Evolutionary conservation across 2,888 invertebrate genomes (phyloP).

Genomic region (Pediacus dermestoides): DNA sequence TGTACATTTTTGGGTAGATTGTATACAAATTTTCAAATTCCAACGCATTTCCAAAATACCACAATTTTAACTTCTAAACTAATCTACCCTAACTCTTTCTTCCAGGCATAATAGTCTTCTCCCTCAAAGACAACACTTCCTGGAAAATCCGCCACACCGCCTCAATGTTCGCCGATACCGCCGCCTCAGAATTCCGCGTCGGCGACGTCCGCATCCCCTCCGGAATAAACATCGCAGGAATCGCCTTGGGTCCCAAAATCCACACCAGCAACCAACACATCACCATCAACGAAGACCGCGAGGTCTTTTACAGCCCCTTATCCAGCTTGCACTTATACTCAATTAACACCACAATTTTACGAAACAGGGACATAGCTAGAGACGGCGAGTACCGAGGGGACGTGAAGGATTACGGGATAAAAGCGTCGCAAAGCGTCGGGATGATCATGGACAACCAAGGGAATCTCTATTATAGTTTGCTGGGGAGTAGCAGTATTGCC

Average conservation of each 20-base stretch:
- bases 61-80: not conserved
- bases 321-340: constrained; percentile 67
- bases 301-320: constrained; percentile 66
- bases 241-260: constrained; percentile 62
- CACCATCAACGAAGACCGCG: constrained; percentile 41
- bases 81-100: constrained; percentile 15
- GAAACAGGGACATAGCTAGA: constrained; percentile 52
- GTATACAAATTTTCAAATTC: too few species aligned
- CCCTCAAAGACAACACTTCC: constrained; percentile 59
- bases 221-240: constrained; percentile 65
- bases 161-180: constrained; percentile 61
- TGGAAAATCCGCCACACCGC: constrained; percentile 67
- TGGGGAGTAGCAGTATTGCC: constrained; percentile 66
- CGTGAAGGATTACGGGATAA: constrained; percentile 57
- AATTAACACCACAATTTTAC: constrained; percentile 59
- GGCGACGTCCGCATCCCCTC: constrained; percentile 57
- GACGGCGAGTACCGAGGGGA: constrained; percentile 41
- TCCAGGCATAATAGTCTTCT: constrained; percentile 68
- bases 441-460: constrained; percentile 73
- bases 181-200: constrained; percentile 59
- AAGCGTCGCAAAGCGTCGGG: constrained; percentile 52
- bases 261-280: constrained; percentile 25
- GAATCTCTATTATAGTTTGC: constrained; percentile 64
- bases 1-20: too few species aligned
- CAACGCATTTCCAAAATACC: too few species aligned